Evolutionary conservation across 1,140 invertebrate species (phyloP), one percentile per base, ranked within the genome.

Genomic region (Drosophila miranda): DNA sequence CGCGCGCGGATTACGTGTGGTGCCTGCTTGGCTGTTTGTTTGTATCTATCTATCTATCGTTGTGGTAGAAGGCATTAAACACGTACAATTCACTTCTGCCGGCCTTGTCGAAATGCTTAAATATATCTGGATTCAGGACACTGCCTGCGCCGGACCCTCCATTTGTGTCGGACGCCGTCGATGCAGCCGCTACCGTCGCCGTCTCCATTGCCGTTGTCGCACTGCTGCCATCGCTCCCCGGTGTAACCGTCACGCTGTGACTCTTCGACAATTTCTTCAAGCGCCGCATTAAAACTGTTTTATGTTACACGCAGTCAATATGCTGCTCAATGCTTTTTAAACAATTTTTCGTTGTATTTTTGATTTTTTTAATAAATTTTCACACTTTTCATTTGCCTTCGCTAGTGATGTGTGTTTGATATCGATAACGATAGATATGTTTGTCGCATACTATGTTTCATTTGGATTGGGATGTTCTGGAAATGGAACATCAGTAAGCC

Each of bases 51-150:
- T 60, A 50, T 46, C 41, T 43, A 41, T 63, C 42, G 66, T 30
- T 5, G 61, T 44, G 45, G 56, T 26, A 34, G 44, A 34, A 62
- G 30, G 67, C 41, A 70, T 52, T 54, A 69, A 66, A 34, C 67
- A 86, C 84, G 66, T 84, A 90, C 89, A 90, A 90, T 88, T 90
- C 89, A 49, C 53, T 88, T 26, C 79, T 59, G 34, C 89, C 89
- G 38, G 72, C 42, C 67, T 90, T 90, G 76, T 90, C 89, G 23
- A 90, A 90, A 50, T 90, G 75, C 55, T 88, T 90, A 48, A 87
- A 90, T 42, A 90, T 79, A 13, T 90, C 89, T n/a, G 44, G 21
- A 68, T 80, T 90, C 6, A 89, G 56, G 46, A 52, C n/a, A 19
- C 57, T 64, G 42, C 30, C 42, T 48, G 11, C 19, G 19, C 42